Percentiles rank a stretch among this genome's conserved stretches.
Evolutionary conservation across 2,888 invertebrate species (phyloP).

Genomic region (Drosophila macrothrix): DNA sequence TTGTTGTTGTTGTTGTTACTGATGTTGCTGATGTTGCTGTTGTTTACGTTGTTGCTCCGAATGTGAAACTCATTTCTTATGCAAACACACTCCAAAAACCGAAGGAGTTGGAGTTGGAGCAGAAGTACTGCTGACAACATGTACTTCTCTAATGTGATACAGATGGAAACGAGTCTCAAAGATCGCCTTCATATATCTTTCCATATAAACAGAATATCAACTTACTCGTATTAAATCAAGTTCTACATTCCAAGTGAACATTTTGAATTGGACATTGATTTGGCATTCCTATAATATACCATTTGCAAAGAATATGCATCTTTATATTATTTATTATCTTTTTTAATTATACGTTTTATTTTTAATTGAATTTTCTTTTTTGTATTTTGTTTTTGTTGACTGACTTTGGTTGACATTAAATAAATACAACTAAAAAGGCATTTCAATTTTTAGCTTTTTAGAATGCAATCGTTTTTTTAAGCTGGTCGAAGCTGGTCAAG

Average conservation of each 20-base stretch:
- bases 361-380: neutral
- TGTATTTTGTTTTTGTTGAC: neutral
- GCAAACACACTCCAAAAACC: conserved; percentile 8
- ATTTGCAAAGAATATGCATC: neutral
- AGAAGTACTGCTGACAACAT: neutral
- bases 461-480: neutral
- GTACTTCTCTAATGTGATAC: neutral
- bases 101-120: neutral
- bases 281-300: neutral
- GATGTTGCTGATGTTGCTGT: neutral
- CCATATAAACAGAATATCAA: neutral
- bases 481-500: neutral
- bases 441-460: neutral
- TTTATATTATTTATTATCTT: neutral
- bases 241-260: neutral
- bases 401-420: neutral
- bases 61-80: conserved; percentile 41
- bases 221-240: neutral
- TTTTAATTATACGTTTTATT: too few species aligned
- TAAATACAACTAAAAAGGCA: neutral
- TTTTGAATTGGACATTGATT: neutral
- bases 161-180: neutral
- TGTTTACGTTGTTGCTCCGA: neutral
- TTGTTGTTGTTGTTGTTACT: neutral
- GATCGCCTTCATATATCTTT: neutral